phyloP scores from a whole-genome alignment of 2,113 vertebrate genomes.

The Neoarius graeffei region DNA sequence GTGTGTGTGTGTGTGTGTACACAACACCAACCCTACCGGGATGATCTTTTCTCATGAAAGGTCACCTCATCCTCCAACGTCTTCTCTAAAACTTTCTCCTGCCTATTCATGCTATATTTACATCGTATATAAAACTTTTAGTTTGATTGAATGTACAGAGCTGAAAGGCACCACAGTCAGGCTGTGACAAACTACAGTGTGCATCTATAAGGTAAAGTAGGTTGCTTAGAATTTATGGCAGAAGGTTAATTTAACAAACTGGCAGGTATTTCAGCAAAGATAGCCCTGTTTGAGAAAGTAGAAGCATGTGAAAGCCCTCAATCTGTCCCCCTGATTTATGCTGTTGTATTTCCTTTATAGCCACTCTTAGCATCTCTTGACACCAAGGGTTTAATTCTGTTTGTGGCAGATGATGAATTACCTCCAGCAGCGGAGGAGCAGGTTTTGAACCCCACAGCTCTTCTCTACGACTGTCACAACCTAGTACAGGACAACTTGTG shows the following conservation, averaged over 20 bases:
- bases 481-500: neutral
- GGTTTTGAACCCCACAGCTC: constrained; percentile 48
- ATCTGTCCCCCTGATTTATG: constrained; percentile 75
- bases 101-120: constrained; percentile 26
- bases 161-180: neutral
- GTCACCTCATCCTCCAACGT: constrained; percentile 7
- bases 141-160: neutral
- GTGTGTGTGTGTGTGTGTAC: constrained; percentile 12
- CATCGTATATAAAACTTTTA: neutral
- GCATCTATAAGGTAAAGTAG: constrained; percentile 51
- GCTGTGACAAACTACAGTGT: constrained; percentile 11
- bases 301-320: constrained; percentile 61
- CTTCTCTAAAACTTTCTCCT: neutral
- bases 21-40: neutral
- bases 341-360: constrained; percentile 42
- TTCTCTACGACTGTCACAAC: neutral
- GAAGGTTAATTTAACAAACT: constrained; percentile 60
- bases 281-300: constrained; percentile 50
- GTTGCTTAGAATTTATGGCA: constrained; percentile 61
- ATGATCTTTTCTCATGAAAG: constrained; percentile 13
- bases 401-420: constrained; percentile 66
- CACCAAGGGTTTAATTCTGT: constrained; percentile 45
- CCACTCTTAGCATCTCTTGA: constrained; percentile 29
- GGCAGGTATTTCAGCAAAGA: constrained; percentile 61
- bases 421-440: constrained; percentile 58